phyloP scores from a whole-genome alignment of 2,888 invertebrate species.

The Furcula furcula region DNA sequence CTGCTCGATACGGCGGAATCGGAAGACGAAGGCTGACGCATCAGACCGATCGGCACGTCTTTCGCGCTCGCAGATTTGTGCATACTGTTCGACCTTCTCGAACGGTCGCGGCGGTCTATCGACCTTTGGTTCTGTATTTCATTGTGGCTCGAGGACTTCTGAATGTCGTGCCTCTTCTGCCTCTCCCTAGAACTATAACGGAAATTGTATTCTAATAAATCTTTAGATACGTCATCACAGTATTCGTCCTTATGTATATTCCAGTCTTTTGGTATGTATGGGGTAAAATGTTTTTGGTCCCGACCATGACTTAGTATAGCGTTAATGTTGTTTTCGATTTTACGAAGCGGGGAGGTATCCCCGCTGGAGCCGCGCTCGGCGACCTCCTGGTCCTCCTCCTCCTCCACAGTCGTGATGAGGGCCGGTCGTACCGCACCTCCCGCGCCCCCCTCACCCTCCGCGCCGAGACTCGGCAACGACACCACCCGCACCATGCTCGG shows the following conservation, averaged over 20 bases:
- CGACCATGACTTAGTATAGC: conserved; percentile 84
- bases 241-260: conserved; percentile 81
- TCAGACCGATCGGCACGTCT: conserved; percentile 83
- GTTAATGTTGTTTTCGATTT: conserved; percentile 88
- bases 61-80: conserved; percentile 89
- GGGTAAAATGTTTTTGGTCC: conserved; percentile 78
- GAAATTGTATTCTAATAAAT: conserved; percentile 76
- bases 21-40: conserved; percentile 76
- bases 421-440: conserved; percentile 83
- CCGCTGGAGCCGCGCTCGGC: conserved; percentile 83
- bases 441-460: conserved; percentile 74
- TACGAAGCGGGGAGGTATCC: conserved; percentile 85
- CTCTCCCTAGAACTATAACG: conserved; percentile 79
- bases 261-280: conserved; percentile 81
- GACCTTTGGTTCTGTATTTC: conserved; percentile 81
- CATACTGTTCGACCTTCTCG: conserved; percentile 83
- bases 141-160: conserved; percentile 84
- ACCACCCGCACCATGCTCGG: conserved; percentile 86
- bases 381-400: conserved; percentile 86
- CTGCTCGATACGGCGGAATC: conserved; percentile 78
- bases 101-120: conserved; percentile 74
- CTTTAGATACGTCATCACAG: conserved; percentile 78
- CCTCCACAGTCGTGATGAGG: conserved; percentile 86
- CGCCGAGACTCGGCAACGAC: conserved; percentile 84
- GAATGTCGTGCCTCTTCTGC: conserved; percentile 80